Conservation (phyloP, 2,888 invertebrate species). For the Mycalesis mineus region DNA sequence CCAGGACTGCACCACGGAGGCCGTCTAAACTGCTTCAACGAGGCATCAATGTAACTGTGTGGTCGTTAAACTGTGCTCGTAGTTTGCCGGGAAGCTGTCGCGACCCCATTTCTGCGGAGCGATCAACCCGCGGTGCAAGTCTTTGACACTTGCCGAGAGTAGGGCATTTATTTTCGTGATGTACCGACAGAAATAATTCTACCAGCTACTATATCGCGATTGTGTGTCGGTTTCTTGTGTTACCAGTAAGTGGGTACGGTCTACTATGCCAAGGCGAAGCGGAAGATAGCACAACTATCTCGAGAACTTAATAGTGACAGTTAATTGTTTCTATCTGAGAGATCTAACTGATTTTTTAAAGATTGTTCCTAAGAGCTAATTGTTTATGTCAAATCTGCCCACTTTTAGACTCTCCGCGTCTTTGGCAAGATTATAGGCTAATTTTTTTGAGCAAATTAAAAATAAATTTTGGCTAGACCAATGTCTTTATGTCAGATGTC, state of each 20-base stretch:
- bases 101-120: slow-evolving; percentile 42
- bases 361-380: too few relatives aligned
- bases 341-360: too few relatives aligned
- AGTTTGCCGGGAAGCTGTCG: slow-evolving; percentile 31
- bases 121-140: slow-evolving; percentile 43
- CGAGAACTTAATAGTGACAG: background rate
- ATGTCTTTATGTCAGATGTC: too few relatives aligned
- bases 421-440: too few relatives aligned
- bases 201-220: slow-evolving; percentile 44
- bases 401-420: too few relatives aligned
- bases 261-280: background rate
- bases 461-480: too few relatives aligned
- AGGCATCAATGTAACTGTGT: background rate
- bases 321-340: too few relatives aligned
- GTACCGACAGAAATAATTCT: slow-evolving; percentile 47
- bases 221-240: slow-evolving; percentile 9
- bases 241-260: background rate
- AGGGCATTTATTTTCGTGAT: slow-evolving; percentile 49
- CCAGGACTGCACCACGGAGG: too few relatives aligned
- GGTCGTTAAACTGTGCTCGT: background rate
- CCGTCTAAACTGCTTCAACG: too few relatives aligned
- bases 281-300: background rate
- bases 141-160: slow-evolving; percentile 47
- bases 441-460: too few relatives aligned
- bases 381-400: too few relatives aligned